phyloP scores from a whole-genome alignment of 2,797 vertebrate genomes.

The Gouania willdenowi region DNA sequence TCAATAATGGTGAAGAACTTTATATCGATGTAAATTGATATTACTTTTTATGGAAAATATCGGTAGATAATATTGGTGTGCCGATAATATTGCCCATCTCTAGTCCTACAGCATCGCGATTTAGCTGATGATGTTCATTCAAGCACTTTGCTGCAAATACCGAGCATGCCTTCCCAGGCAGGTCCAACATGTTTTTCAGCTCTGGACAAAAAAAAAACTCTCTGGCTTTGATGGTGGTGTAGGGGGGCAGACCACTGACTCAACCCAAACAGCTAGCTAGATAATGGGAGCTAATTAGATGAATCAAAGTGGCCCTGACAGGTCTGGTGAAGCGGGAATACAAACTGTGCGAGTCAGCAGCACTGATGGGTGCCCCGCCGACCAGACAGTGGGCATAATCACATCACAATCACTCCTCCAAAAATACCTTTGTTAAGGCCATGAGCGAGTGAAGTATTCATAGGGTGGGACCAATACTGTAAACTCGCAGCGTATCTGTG shows the following conservation, averaged over 20 bases:
- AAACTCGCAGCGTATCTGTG: slow-evolving; percentile 26
- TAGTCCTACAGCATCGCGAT: too few relatives aligned
- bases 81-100: too few relatives aligned
- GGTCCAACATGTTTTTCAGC: slow-evolving; percentile 49
- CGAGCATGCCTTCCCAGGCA: slow-evolving; percentile 38
- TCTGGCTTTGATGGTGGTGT: slow-evolving; percentile 26
- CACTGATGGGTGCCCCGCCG: slow-evolving; percentile 37
- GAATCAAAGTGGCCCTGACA: slow-evolving; percentile 61
- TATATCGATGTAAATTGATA: too few relatives aligned
- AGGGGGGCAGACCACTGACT: slow-evolving; percentile 16
- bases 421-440: slow-evolving; percentile 61
- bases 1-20: too few relatives aligned
- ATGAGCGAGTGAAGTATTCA: slow-evolving; percentile 26
- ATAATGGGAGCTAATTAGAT: slow-evolving; percentile 61
- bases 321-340: slow-evolving; percentile 63
- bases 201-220: slow-evolving; percentile 45
- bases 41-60: too few relatives aligned
- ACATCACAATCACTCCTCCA: slow-evolving; percentile 56
- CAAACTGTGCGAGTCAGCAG: slow-evolving; percentile 67
- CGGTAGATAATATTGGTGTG: too few relatives aligned
- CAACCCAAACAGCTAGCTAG: slow-evolving; percentile 42
- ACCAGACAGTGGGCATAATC: slow-evolving; percentile 62
- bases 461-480: slow-evolving; percentile 10
- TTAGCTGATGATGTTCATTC: neutral
- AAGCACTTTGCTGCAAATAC: slow-evolving; percentile 32